Base-by-base conservation (phyloP, 2,888 invertebrate species). In the Agrotis puta region DNA sequence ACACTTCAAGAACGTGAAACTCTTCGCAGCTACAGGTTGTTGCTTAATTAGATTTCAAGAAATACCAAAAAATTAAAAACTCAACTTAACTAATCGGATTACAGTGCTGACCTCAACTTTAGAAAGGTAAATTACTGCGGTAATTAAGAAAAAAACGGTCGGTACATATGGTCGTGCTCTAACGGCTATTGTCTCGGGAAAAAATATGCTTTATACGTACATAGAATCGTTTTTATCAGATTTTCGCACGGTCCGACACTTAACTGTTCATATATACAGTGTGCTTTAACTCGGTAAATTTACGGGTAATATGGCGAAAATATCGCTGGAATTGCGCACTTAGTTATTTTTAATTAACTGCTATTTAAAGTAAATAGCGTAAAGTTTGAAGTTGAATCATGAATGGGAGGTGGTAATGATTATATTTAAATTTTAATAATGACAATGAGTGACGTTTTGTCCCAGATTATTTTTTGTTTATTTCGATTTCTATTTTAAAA, bases 141-240 rank as follows among this genome's bases (percentile, higher is more conserved):
- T 91, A 93, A 92, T 93, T 93, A 92, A 92, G 88, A 85, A 90
- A 91, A 90, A 91, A 89, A 87, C 86, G 74, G 85, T 77, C 88
- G 89, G 91, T 92, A 90, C 92, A 92, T 93, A 93, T 92, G 93
- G 91, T 86, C 85, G 84, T 83, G 81, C 81, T 86, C 83, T 80
- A 82, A 81, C 82, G 86, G 86, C 92, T 87, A 93, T 94, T 93
- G 93, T 93, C 88, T 90, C 79, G 86, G 67, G 92, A 92, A 94
- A 93, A 95, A 94, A 95, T 94, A 94, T 94, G 89, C 93, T 89
- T 92, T 94, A 92, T 94, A 94, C 94, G 91, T 92, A 93, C 93
- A 93, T 94, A 94, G 92, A 91, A 89, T 85, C 62, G 77, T 76
- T 89, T 90, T 90, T 95, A 96, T 96, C 95, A 89, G 95, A 96